Base-by-base conservation (phyloP, 2,113 vertebrate species). In the Pica pica region DNA sequence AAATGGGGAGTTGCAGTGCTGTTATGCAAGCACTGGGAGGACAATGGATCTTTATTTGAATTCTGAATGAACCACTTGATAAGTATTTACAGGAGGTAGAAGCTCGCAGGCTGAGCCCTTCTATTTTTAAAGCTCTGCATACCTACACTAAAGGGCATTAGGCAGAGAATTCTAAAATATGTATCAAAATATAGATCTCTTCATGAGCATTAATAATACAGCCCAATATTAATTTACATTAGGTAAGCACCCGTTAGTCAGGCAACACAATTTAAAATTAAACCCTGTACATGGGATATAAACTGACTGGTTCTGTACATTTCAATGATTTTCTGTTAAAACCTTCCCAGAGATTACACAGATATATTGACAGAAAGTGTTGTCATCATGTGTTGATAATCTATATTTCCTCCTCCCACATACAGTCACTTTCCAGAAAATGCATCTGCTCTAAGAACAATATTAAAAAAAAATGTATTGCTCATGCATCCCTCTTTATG, bases 41-140 rank as follows among this genome's bases (percentile, higher is more conserved):
- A 94, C 95, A 95, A 96, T 69, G 80, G 87, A 69, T 57, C 93
- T 84, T 79, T 71, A 85, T 89, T 17, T 87, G 84, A 91, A 85
- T 93, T 87, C 84, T 96, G 81, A 95, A 95, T 93, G 89, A 95
- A 93, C 61, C 67, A 65, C 84, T 69, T 90, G 87, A 35, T 87
- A 82, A 84, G 89, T 91, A 53, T 95, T 96, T 97, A 94, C 91
- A 95, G 88, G 26, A 85, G 77, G 61, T 33, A 79, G 79, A 69
- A 95, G 89, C 69, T 13, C 23, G 53, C 80, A 87, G 89, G 83
- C 77, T 95, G 70, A 93, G 55, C 46, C 35, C 11, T 89, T 85
- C 87, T 90, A 93, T 90, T 93, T 95, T 95, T 93, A 90, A 85
- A 90, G 33, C 49, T 50, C 7, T 69, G 49, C 83, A 69, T 88